Percentiles rank a stretch among this genome's conserved stretches.
Conservation (phyloP, 2,888 invertebrate species). For the Bombylius discolor region DNA sequence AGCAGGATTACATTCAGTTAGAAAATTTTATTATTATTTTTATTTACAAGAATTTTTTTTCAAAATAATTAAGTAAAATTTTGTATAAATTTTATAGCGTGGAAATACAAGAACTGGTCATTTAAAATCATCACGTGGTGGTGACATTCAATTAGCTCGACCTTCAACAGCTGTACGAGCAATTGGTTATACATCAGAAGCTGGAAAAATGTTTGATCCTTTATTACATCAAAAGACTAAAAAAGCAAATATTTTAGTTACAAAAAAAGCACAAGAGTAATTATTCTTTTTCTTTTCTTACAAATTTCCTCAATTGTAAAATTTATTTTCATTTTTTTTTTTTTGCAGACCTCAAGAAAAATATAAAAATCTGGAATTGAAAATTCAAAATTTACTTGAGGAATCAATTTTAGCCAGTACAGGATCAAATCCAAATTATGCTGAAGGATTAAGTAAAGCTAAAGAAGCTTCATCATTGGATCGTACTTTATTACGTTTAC, state of each 20-base stretch:
- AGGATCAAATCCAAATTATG: slow-evolving; percentile 23
- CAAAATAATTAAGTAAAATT: neutral
- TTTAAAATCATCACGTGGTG: neutral
- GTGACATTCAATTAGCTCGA: slow-evolving; percentile 40
- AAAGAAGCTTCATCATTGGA: slow-evolving; percentile 94
- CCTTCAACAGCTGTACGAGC: slow-evolving; percentile 96
- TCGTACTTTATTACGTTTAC: slow-evolving; percentile 72
- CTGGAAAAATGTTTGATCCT: slow-evolving; percentile 55
- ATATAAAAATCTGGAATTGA: slow-evolving; percentile 73
- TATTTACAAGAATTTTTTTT: neutral
- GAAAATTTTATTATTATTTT: neutral
- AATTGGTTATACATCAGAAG: slow-evolving; percentile 83
- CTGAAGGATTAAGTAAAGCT: slow-evolving; percentile 66
- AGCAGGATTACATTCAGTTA: neutral
- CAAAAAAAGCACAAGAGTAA: slow-evolving; percentile 42
- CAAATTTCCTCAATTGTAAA: neutral
- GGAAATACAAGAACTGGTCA: neutral
- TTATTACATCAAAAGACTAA: slow-evolving; percentile 49
- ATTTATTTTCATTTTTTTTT: neutral
- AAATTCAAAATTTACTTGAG: slow-evolving; percentile 80
- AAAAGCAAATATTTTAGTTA: slow-evolving; percentile 42
- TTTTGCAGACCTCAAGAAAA: slow-evolving; percentile 74
- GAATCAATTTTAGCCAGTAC: slow-evolving; percentile 62
- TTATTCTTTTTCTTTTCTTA: too few relatives aligned
- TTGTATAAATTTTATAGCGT: neutral